phyloP scores from a whole-genome alignment of 2,888 invertebrate genomes.

The Holacanthella duospinosa region DNA sequence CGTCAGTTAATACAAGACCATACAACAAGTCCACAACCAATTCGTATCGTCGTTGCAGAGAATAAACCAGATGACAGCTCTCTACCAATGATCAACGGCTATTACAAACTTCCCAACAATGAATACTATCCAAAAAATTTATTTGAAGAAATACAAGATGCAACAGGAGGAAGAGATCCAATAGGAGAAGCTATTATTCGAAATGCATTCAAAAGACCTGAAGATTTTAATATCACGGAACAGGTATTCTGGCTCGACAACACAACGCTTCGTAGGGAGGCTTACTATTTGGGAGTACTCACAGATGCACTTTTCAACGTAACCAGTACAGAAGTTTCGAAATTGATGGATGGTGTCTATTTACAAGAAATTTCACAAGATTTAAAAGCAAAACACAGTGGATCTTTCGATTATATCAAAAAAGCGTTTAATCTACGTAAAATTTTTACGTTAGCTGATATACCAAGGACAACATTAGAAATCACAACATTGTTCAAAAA shows the following conservation, averaged over 20 bases:
- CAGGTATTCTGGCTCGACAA: background rate
- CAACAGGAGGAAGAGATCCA: constrained; percentile 11
- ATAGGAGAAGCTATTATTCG: constrained; percentile 15
- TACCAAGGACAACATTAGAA: too few species aligned
- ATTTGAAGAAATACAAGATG: constrained; percentile 10
- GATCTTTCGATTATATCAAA: too few species aligned
- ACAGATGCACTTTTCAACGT: too few species aligned
- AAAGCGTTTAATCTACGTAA: too few species aligned
- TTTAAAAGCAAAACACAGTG: too few species aligned
- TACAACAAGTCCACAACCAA: constrained; percentile 17
- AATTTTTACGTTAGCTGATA: too few species aligned
- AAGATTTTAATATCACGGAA: constrained; percentile 11
- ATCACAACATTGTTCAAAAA: too few species aligned
- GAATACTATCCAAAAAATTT: constrained; percentile 18
- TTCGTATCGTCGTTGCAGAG: constrained; percentile 14
- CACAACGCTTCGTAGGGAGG: background rate
- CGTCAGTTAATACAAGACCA: constrained; percentile 14
- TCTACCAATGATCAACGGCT: constrained; percentile 13
- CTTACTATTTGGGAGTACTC: background rate
- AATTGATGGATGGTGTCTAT: too few species aligned
- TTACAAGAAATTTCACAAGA: too few species aligned
- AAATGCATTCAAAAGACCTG: constrained; percentile 9
- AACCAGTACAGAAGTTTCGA: too few species aligned
- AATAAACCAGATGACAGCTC: constrained; percentile 12
- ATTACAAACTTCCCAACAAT: constrained; percentile 16